Evolutionary conservation across 2,888 invertebrate genomes (phyloP).

Genomic region (Adela reaumurella): DNA sequence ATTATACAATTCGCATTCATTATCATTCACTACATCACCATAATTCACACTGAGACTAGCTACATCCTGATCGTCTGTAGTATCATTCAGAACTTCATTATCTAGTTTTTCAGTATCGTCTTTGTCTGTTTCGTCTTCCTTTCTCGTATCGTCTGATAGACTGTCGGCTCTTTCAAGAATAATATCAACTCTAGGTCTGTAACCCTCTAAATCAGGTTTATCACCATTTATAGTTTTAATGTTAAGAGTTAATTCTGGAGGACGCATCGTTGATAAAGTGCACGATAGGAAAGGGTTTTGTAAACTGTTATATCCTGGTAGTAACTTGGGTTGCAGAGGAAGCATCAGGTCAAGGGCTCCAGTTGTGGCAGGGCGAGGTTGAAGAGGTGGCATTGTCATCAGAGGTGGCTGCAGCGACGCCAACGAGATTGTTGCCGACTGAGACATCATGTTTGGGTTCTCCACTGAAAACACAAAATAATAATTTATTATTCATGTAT

Average conservation of each 20-base stretch:
- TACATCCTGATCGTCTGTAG: too few species aligned
- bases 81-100: slow-evolving; percentile 8
- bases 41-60: slow-evolving; percentile 21
- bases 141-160: background rate
- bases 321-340: slow-evolving; percentile 68
- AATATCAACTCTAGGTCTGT: slow-evolving; percentile 32
- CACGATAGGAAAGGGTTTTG: slow-evolving; percentile 47
- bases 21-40: slow-evolving; percentile 16
- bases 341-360: slow-evolving; percentile 66
- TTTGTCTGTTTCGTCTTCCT: too few species aligned
- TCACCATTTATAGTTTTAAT: background rate
- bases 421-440: slow-evolving; percentile 44
- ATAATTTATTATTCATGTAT: too few species aligned
- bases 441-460: slow-evolving; percentile 47
- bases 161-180: slow-evolving; percentile 21
- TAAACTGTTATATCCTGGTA: slow-evolving; percentile 55
- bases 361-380: slow-evolving; percentile 68
- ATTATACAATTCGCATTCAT: slow-evolving; percentile 20
- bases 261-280: slow-evolving; percentile 48
- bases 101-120: slow-evolving; percentile 15
- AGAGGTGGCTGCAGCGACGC: slow-evolving; percentile 52
- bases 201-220: slow-evolving; percentile 10
- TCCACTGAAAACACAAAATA: slow-evolving; percentile 46
- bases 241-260: slow-evolving; percentile 22
- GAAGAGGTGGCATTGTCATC: slow-evolving; percentile 58